phyloP scores from a whole-genome alignment of 2,888 invertebrate genomes.

The Trachelus iudaicus region DNA sequence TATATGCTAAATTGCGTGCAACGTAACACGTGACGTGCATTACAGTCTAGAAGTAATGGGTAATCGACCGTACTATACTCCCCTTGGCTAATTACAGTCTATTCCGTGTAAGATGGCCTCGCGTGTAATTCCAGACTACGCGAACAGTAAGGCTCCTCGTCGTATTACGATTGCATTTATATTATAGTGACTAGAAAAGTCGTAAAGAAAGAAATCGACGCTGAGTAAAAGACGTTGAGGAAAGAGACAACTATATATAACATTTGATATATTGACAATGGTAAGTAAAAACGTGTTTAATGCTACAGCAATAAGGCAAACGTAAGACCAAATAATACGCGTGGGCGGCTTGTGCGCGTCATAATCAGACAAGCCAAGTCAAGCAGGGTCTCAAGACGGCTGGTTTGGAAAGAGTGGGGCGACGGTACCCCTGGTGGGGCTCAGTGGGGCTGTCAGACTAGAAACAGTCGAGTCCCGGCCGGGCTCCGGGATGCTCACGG shows the following conservation, averaged over 20 bases:
- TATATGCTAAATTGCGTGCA: not conserved
- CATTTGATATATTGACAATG: too few species aligned
- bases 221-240: not conserved
- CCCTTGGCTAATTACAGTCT: not conserved
- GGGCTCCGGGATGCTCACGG: conserved; percentile 17
- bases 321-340: not conserved
- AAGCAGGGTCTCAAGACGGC: not conserved
- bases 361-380: conserved; percentile 11
- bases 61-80: not conserved
- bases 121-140: not conserved
- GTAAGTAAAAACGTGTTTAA: not conserved
- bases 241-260: not conserved
- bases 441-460: conserved; percentile 6
- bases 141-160: not conserved
- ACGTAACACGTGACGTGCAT: not conserved
- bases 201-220: not conserved
- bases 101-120: not conserved
- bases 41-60: not conserved
- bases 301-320: not conserved
- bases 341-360: conserved; percentile 14
- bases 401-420: not conserved
- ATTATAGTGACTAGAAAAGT: not conserved
- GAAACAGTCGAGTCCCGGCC: conserved; percentile 23
- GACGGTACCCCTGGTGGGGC: not conserved
- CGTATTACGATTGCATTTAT: not conserved